Percentiles rank a stretch among this genome's conserved stretches.
Conservation (phyloP, 1,140 invertebrate species). For the Drosophila auraria region DNA sequence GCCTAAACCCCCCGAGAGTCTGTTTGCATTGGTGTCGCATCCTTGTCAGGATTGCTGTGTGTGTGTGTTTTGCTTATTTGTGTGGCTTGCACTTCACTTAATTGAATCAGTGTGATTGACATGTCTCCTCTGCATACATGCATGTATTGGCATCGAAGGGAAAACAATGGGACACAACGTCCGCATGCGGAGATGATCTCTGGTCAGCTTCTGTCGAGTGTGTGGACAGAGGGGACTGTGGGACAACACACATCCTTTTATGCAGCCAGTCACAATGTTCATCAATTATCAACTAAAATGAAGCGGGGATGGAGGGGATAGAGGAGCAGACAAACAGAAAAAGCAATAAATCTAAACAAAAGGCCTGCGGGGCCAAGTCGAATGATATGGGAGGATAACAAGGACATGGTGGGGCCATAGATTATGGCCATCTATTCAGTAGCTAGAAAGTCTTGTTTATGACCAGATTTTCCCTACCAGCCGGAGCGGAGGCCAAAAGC, state of each 20-base stretch:
- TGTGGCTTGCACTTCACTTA: slow-evolving; percentile 68
- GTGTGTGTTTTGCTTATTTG: slow-evolving; percentile 13
- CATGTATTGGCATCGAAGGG: slow-evolving; percentile 10
- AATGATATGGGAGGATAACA: slow-evolving; percentile 34
- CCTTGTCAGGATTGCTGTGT: slow-evolving; percentile 7
- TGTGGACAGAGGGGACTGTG: slow-evolving; percentile 3
- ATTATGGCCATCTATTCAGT: slow-evolving; percentile 44
- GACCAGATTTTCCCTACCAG: slow-evolving; percentile 7
- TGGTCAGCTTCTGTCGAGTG: slow-evolving; percentile 15
- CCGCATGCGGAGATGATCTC: slow-evolving; percentile 35
- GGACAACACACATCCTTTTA: slow-evolving; percentile 26
- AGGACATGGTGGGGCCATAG: slow-evolving; percentile 24
- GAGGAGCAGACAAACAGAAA: slow-evolving; percentile 40
- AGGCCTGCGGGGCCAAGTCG: slow-evolving; percentile 54
- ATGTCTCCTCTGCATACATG: slow-evolving; percentile 41
- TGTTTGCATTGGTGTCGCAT: slow-evolving; percentile 32
- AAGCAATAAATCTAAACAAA: slow-evolving; percentile 76
- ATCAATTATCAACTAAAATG: slow-evolving; percentile 75
- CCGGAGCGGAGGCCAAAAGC: slow-evolving; percentile 7
- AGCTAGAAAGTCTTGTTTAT: slow-evolving; percentile 39
- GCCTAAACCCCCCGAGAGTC: slow-evolving; percentile 2
- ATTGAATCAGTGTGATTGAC: slow-evolving; percentile 78
- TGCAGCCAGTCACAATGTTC: slow-evolving; percentile 66
- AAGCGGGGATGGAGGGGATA: slow-evolving; percentile 16
- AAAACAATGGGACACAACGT: background rate